Evolutionary conservation across 2,888 invertebrate species (phyloP).

Genomic region (Cryptops parisi): DNA sequence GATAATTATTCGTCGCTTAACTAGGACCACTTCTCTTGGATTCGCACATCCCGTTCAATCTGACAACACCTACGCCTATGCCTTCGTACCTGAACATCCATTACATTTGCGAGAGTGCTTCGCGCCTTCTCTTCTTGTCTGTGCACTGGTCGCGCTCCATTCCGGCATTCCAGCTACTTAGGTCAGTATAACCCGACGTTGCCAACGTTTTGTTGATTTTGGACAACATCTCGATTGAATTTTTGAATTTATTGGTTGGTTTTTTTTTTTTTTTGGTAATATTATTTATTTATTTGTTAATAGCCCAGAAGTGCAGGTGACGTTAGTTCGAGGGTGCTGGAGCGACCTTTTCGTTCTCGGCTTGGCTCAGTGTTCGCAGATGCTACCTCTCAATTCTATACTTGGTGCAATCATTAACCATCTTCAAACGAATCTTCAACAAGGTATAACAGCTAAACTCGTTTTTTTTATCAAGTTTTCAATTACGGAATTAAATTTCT

Average conservation of each 20-base stretch:
- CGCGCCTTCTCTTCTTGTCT: constrained; percentile 72
- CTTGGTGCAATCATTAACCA: constrained; percentile 68
- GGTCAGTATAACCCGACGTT: constrained; percentile 38
- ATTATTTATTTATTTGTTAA: constrained; percentile 23
- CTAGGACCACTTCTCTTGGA: constrained; percentile 53
- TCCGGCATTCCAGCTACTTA: constrained; percentile 62
- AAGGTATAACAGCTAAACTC: constrained; percentile 33
- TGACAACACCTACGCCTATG: constrained; percentile 59
- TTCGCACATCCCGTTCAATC: constrained; percentile 53
- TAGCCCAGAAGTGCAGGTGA: constrained; percentile 68
- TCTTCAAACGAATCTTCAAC: constrained; percentile 54
- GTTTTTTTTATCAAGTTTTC: background rate
- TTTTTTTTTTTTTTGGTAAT: background rate
- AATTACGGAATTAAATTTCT: background rate
- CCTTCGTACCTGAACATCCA: constrained; percentile 84
- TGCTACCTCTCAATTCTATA: constrained; percentile 61
- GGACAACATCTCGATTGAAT: background rate
- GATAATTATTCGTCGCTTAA: too few species aligned
- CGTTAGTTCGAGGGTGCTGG: constrained; percentile 76
- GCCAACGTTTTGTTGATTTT: too few species aligned
- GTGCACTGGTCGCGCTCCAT: constrained; percentile 82
- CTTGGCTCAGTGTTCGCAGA: constrained; percentile 67
- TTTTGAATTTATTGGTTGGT: background rate
- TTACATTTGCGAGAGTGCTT: constrained; percentile 89
- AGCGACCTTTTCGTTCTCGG: constrained; percentile 82